A percentile compares a stretch with the other conserved stretches of the same genome.
Evolutionary conservation across 1,140 invertebrate species (phyloP).

Genomic region (Drosophila pseudoobscura): DNA sequence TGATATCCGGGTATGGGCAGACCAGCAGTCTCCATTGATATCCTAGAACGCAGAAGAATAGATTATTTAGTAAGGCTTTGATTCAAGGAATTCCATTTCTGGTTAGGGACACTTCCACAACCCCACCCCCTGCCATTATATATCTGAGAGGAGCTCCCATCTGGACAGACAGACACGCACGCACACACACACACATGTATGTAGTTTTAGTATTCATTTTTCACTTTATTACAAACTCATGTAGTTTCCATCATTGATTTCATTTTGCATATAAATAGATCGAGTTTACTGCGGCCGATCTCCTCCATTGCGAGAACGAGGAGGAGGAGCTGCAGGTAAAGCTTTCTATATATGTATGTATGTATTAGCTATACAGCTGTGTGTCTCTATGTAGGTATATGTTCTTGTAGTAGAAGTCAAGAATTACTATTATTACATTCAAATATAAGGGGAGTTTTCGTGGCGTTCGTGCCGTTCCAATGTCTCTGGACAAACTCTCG

Average conservation of each 20-base stretch:
- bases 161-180: background rate
- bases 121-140: background rate
- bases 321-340: slow-evolving; percentile 44
- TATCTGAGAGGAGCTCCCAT: background rate
- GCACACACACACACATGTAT: background rate
- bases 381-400: slow-evolving; percentile 29
- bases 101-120: no score
- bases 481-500: slow-evolving; percentile 9
- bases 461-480: slow-evolving; percentile 3
- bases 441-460: slow-evolving; percentile 16
- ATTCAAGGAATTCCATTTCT: background rate
- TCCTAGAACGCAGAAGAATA: slow-evolving; percentile 85
- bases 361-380: slow-evolving; percentile 2
- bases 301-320: slow-evolving; percentile 15
- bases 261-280: slow-evolving; percentile 61
- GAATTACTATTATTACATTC: slow-evolving; percentile 33
- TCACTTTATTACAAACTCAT: slow-evolving; percentile 70
- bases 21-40: slow-evolving; percentile 95
- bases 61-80: slow-evolving; percentile 41
- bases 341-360: slow-evolving; percentile 43
- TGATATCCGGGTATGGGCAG: slow-evolving; percentile 94
- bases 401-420: slow-evolving; percentile 6
- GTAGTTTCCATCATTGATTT: slow-evolving; percentile 52
- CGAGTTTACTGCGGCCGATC: slow-evolving; percentile 26
- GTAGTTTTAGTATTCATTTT: slow-evolving; percentile 58